These are phyloP conservation scores for Dipodomys merriami DNA, from an alignment of 2,113 vertebrate genomes.

Conservation along the genomic window DNA sequence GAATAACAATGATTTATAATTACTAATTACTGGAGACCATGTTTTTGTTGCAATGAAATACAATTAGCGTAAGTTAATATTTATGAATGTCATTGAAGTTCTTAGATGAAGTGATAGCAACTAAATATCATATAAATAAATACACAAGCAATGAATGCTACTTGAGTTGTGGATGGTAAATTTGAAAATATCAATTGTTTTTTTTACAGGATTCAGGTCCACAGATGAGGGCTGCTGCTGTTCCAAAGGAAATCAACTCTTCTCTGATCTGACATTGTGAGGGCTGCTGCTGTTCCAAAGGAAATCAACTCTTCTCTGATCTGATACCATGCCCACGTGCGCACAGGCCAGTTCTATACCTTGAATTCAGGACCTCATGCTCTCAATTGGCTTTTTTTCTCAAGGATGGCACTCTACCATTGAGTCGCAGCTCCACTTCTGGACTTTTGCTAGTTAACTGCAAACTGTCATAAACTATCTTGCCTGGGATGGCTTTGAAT, in stretches of 20 bases:
- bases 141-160: slow-evolving; percentile 36
- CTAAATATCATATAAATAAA: slow-evolving; percentile 62
- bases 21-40: background rate
- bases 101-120: slow-evolving; percentile 55
- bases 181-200: slow-evolving; percentile 51
- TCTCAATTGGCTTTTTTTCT: no score
- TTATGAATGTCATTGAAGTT: slow-evolving; percentile 52
- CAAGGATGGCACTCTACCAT: no score
- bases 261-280: background rate
- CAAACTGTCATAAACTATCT: no score
- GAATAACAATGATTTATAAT: slow-evolving; percentile 6
- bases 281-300: slow-evolving; percentile 11
- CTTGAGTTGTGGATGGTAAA: slow-evolving; percentile 45
- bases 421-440: no score
- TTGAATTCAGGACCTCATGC: no score
- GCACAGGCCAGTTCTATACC: no score
- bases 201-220: background rate
- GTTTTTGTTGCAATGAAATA: slow-evolving; percentile 44
- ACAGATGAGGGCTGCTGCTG: background rate
- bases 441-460: no score
- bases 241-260: slow-evolving; percentile 45
- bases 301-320: slow-evolving; percentile 23
- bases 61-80: slow-evolving; percentile 58
- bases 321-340: no score
- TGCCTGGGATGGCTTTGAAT: no score